Base-by-base conservation (phyloP, 1,140 invertebrate species). In the Lordiphosa clarofinis region DNA sequence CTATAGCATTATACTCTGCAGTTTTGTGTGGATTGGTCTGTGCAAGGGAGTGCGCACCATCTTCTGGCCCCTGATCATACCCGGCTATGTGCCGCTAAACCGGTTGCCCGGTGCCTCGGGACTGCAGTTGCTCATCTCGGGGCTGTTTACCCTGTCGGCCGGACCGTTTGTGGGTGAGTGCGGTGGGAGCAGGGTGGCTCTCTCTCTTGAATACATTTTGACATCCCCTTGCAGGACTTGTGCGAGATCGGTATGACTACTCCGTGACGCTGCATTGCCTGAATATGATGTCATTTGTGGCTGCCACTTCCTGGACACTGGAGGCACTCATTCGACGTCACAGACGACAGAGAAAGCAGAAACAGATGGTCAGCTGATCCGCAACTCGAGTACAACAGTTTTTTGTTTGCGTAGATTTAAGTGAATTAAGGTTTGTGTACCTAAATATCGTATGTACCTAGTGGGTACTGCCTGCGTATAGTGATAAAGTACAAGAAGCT, bases 1-100 rank as follows among this genome's bases (percentile, higher is more conserved):
- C 15, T 91, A 90, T 56, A 65, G 48, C 7, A 64, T 90, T 4
- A 88, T 90, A 0, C 64, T 92, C 0, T 37, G 88, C 6, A 87
- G 92, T n/a, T 91, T 91, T 5, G 89, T 91, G 1, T 91, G 92
- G 63, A 91, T 93, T 24, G 93, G 93, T 0, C 90, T 91, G 39
- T 92, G 91, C 15, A 93, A 93, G 88, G 92, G 91, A 0, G 69
- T 94, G 4, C 88, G 92, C 49, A 93, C 92, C 28, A 92, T 94
- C 1, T 93, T 93, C 69, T 93, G 93, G 91, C 91, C 92, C 0
- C 78, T 94, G 10, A 92, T 93, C 4, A 92, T 93, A 56, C 92
- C 93, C 10, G 90, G 90, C 0, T 91, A 93, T 68, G 92, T 94
- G 31, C 92, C 92, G 4, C 69, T 93, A 9, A 90, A 92, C 42